Conservation (phyloP, 2,888 invertebrate species). For the Silvanus unidentatus region DNA sequence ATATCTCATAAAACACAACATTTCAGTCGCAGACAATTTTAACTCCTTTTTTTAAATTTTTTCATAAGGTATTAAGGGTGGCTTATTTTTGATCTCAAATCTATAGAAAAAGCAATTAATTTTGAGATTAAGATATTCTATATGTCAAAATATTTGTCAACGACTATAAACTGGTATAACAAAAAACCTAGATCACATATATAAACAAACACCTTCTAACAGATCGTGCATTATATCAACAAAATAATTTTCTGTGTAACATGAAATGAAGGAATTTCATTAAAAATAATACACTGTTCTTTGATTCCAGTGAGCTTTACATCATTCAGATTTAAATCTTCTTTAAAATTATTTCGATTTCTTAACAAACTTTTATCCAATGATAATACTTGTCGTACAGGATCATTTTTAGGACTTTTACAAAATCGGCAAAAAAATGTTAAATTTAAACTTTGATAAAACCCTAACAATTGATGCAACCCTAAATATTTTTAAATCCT, state of each 20-base stretch:
- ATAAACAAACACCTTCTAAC: background rate
- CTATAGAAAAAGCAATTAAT: background rate
- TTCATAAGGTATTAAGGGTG: background rate
- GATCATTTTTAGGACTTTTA: background rate
- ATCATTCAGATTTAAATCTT: background rate
- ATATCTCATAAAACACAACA: background rate
- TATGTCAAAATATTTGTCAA: background rate
- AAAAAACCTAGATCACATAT: background rate
- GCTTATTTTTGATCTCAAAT: background rate
- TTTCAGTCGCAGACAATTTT: background rate
- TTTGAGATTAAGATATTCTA: background rate
- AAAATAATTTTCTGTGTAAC: background rate
- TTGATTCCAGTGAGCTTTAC: background rate
- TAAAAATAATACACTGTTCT: background rate
- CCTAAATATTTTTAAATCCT: background rate
- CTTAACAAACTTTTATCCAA: background rate
- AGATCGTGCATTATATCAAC: constrained; percentile 2
- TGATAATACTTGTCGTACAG: background rate
- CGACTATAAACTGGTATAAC: background rate
- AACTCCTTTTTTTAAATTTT: background rate
- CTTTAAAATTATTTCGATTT: background rate
- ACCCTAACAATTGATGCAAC: background rate
- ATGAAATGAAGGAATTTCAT: background rate
- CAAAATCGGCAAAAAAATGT: background rate
- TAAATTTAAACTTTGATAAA: background rate